Base-by-base conservation (phyloP, 2,797 vertebrate genomes). In the Brotula barbata region DNA sequence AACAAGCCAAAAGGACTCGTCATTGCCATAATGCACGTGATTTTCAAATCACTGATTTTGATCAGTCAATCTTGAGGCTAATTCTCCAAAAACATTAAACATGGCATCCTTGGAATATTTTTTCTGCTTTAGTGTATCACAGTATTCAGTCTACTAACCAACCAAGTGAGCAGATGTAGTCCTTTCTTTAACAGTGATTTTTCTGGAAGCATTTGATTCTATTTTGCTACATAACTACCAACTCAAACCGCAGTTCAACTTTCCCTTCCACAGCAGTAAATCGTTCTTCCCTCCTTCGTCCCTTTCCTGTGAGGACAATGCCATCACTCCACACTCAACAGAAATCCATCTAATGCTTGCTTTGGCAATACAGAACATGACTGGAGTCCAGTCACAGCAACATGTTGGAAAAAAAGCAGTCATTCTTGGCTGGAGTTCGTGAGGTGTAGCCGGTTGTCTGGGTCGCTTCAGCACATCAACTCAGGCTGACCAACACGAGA, bases 131-230 rank as follows among this genome's bases (percentile, higher is more conserved):
- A 41, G 7, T 33, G 11, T 33, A 71, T 87, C 81, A 87, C 87
- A 86, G 84, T 86, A 68, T 81, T 80, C 68, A 84, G 76, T 80
- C 55, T 48, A 40, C 8, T 59, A 51, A 36, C 69, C 62, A 57
- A 47, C 49, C 54, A 45, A 17, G 36, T 49, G n/a, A 12, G 17
- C 41, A 49, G 41, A n/a, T 47, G 57, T 42, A 3, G 52, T 57
- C 21, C 33, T 62, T 51, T 77, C 28, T n/a, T n/a, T n/a, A 11
- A 22, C 19, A 47, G 44, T n/a, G 8, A 14, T 20, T 48, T n/a
- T 28, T 12, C 58, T 85, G 82, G 87, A 89, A 86, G 83, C 70
- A 49, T 77, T 73, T 37, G 68, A 84, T 83, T 78, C 8, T 58
- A 42, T 39, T 68, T 75, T 75, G 78, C 80, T 86, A 73, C 81